A percentile compares a stretch with the other conserved stretches of the same genome.
These are phyloP conservation scores for Myotis pilosus DNA, from an alignment of 2,797 vertebrate genomes.

Conservation along the genomic window DNA sequence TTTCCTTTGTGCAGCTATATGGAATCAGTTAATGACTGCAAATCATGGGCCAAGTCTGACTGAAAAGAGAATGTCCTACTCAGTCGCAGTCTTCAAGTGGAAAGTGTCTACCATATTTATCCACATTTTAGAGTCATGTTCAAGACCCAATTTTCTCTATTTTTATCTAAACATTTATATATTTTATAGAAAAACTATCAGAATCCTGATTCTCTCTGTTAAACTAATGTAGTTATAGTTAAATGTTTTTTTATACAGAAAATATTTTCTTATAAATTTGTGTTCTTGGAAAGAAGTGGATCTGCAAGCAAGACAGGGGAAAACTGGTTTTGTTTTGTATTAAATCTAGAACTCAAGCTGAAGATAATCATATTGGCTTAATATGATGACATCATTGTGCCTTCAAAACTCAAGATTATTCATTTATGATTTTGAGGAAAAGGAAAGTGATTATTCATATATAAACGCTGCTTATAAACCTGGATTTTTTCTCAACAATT, in stretches of 20 bases:
- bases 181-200: neutral
- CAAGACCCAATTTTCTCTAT: neutral
- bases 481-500: slow-evolving; percentile 57
- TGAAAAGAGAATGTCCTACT: neutral
- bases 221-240: neutral
- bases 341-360: neutral
- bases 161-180: neutral
- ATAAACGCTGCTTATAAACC: neutral
- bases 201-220: neutral
- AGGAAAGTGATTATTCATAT: neutral
- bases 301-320: neutral
- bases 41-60: neutral
- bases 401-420: neutral
- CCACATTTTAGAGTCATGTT: neutral
- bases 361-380: neutral
- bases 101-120: neutral
- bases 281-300: slow-evolving; percentile 7
- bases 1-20: neutral
- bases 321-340: neutral
- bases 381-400: neutral
- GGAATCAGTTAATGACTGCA: neutral
- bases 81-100: neutral
- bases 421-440: neutral
- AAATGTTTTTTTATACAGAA: neutral
- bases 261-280: slow-evolving; percentile 1